Conservation (phyloP, 2,797 vertebrate genomes). For the Rhinoraja longicauda region DNA sequence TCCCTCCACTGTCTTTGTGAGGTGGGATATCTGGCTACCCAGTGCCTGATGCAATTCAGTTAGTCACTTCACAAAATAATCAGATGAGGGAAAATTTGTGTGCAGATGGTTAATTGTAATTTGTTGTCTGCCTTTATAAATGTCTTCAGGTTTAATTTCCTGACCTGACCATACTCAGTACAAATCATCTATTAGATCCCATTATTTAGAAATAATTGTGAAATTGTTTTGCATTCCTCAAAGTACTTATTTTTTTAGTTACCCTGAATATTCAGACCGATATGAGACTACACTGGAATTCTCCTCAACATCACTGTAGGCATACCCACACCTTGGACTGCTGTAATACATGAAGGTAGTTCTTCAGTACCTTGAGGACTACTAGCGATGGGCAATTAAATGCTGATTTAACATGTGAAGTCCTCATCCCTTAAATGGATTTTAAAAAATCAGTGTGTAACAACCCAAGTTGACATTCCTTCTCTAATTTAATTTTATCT, state of each 20-base stretch:
- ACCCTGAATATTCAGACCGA: neutral
- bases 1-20: neutral
- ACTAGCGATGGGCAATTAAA: too few relatives aligned
- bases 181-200: neutral
- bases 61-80: neutral
- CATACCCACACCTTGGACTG: too few relatives aligned
- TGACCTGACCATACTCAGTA: too few relatives aligned
- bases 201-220: neutral
- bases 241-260: neutral
- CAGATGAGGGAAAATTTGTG: neutral
- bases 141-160: too few relatives aligned
- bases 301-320: too few relatives aligned
- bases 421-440: too few relatives aligned
- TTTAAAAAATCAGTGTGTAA: too few relatives aligned
- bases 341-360: too few relatives aligned
- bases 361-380: too few relatives aligned
- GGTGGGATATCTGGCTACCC: neutral
- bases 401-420: too few relatives aligned
- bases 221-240: neutral
- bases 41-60: neutral
- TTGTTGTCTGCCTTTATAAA: neutral
- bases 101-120: neutral
- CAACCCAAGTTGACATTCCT: neutral
- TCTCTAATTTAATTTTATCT: neutral
- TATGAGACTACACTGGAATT: too few relatives aligned